Evolutionary conservation across 2,797 vertebrate species (phyloP), one percentile per base, ranked within the genome.

Genomic region (Spondyliosoma cantharus): DNA sequence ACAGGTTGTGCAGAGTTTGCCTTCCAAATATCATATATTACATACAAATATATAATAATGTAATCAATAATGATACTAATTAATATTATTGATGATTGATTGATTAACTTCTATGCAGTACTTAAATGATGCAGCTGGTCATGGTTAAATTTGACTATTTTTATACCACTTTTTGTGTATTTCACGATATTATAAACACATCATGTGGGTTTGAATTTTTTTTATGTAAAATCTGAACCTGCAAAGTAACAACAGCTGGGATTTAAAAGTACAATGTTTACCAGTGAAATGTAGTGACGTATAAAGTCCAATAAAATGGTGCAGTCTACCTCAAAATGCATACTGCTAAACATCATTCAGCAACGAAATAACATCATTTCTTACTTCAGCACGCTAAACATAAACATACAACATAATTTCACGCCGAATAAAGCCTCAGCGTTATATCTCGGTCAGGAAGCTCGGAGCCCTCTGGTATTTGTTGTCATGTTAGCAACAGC

Each of bases 401-500:
- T 8, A 20, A 20, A 61, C 27, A 16, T n/a, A 4, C 7, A 20
- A 46, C 59, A 11, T 43, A 25, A 49, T 37, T 17, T 20, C 42
- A 61, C 45, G 58, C 22, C 59, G 11, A 65, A 71, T 69, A 25
- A 60, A 46, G 43, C 25, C 27, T 32, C 29, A 25, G 49, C 32
- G 27, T 79, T 42, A 62, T 24, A 76, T 76, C 72, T 62, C 64
- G 52, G 13, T 59, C 63, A 81, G 72, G 46, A 78, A 80, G 69
- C 43, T 74, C 52, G 60, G 81, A 77, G 49, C 59, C 66, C 53
- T 81, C 46, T 67, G 63, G 70, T 87, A 63, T 79, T 74, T 91
- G 67, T 83, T 87, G 74, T 87, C 80, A 86, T 86, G 87, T 89
- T 81, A 86, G 67, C 86, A 89, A 87, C 83, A 90, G 86, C 88